Evolutionary conservation across 2,888 invertebrate genomes (phyloP).

Genomic region (Deilephila porcellus): DNA sequence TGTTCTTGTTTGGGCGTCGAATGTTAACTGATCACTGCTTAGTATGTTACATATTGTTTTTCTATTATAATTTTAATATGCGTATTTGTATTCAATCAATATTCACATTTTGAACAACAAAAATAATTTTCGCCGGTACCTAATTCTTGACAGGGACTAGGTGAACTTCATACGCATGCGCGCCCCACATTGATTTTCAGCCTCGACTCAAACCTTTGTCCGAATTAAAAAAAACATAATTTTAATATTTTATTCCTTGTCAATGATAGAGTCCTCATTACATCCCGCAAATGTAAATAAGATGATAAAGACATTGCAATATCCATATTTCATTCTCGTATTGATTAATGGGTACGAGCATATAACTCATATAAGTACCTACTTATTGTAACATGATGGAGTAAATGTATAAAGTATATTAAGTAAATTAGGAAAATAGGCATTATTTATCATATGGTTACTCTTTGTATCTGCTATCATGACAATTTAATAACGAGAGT

Average conservation of each 20-base stretch:
- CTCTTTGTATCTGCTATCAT: no score
- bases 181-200: conserved; percentile 70
- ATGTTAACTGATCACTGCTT: neutral
- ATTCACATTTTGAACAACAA: conserved; percentile 15
- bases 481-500: no score
- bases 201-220: conserved; percentile 24
- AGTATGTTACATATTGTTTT: neutral
- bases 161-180: conserved; percentile 66
- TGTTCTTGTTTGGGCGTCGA: neutral
- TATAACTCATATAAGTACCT: no score
- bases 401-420: no score
- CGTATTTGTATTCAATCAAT: conserved; percentile 21
- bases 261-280: neutral
- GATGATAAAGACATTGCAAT: neutral
- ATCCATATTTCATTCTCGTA: neutral
- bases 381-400: no score
- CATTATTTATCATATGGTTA: no score
- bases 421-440: no score
- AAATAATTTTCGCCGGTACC: conserved; percentile 51
- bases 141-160: conserved; percentile 56
- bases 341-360: neutral
- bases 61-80: neutral
- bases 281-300: neutral
- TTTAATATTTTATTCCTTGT: neutral
- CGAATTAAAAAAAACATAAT: neutral